Conservation (phyloP, 2,888 invertebrate species). For the Synergus umbraculus region DNA sequence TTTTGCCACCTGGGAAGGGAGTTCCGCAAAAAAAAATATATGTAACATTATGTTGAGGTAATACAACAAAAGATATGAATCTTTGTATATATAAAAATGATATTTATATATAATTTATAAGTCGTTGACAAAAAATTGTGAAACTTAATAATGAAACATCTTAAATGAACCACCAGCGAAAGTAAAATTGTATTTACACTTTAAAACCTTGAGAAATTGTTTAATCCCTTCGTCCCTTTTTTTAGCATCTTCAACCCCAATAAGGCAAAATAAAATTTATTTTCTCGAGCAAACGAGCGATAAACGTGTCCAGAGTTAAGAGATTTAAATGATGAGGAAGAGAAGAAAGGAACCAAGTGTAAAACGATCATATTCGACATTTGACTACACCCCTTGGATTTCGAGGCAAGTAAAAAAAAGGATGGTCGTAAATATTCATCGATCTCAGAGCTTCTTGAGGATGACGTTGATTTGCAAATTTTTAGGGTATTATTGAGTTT, state of each 20-base stretch:
- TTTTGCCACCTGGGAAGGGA: too few species aligned
- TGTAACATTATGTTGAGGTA: too few species aligned
- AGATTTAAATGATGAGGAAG: not conserved
- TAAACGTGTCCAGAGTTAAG: not conserved
- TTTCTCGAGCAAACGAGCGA: conserved; percentile 30
- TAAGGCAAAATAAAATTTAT: conserved; percentile 5
- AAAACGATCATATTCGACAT: conserved; percentile 11
- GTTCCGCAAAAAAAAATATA: too few species aligned
- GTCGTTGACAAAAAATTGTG: too few species aligned
- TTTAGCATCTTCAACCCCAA: not conserved
- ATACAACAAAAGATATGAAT: too few species aligned
- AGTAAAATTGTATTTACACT: not conserved
- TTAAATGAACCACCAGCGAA: not conserved
- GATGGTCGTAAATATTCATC: conserved; percentile 29
- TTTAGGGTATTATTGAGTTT: conserved; percentile 13
- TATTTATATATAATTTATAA: too few species aligned
- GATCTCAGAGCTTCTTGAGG: not conserved
- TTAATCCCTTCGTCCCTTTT: not conserved
- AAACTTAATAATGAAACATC: not conserved
- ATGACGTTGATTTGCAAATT: conserved; percentile 40
- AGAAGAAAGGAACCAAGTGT: conserved; percentile 15
- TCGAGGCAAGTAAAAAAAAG: not conserved
- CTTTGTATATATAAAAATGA: too few species aligned
- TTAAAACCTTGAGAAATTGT: not conserved
- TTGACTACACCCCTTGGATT: conserved; percentile 8